Conservation (phyloP, 2,797 vertebrate genomes). For the Lacerta viridis region DNA sequence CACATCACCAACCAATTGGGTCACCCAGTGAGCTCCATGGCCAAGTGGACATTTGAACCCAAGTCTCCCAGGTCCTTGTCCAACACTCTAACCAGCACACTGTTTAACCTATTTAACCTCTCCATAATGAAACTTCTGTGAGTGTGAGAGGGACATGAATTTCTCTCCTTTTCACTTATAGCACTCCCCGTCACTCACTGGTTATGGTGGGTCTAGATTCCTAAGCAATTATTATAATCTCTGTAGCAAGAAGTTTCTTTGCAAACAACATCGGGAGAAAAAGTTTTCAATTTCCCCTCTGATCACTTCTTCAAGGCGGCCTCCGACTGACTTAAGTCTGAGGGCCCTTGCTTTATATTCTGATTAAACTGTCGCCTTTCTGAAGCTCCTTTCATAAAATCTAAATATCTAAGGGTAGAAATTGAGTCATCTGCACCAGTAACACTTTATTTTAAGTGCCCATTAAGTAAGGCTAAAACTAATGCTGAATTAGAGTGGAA, state of each 20-base stretch:
- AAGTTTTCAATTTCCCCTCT: slow-evolving; percentile 24
- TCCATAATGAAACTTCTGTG: no score
- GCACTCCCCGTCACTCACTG: neutral
- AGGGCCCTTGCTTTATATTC: neutral
- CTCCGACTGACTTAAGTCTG: slow-evolving; percentile 4
- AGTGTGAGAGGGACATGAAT: no score
- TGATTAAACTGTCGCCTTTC: slow-evolving; percentile 13
- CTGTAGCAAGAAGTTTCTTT: slow-evolving; percentile 13
- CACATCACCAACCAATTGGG: no score
- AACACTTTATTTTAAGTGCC: slow-evolving; percentile 72
- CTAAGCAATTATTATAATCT: slow-evolving; percentile 40
- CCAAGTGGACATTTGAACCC: no score
- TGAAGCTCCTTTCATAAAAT: slow-evolving; percentile 21
- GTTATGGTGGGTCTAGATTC: neutral
- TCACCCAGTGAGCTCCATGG: no score
- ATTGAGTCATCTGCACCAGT: slow-evolving; percentile 68
- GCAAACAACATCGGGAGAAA: slow-evolving; percentile 32
- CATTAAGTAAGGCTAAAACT: slow-evolving; percentile 71
- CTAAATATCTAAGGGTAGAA: slow-evolving; percentile 58
- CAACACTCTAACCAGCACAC: no score
- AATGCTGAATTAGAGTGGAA: slow-evolving; percentile 64
- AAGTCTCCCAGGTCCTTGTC: no score
- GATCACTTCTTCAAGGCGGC: slow-evolving; percentile 43
- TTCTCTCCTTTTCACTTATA: neutral
- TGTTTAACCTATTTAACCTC: no score